Evolutionary conservation across 1,140 invertebrate genomes (phyloP).

Genomic region (Bicyclus anynana): DNA sequence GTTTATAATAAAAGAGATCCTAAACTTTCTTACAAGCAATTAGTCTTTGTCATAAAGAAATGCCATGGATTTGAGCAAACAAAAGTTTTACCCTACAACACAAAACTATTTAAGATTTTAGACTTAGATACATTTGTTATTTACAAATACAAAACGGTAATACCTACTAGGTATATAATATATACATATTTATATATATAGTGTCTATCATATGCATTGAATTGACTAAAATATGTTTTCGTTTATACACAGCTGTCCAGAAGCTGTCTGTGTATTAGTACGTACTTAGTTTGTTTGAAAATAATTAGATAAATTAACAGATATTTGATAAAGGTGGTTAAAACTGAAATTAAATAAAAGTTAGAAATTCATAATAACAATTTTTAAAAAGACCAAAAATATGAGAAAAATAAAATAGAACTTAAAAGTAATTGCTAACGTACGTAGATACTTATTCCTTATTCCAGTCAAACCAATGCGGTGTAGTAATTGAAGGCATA

Average conservation of each 20-base stretch:
- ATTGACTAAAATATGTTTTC: too few relatives aligned
- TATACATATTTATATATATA: not conserved
- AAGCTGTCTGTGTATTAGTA: too few relatives aligned
- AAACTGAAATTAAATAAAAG: too few relatives aligned
- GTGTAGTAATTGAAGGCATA: not conserved
- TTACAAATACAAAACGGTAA: slow-evolving; percentile 24
- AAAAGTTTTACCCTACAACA: slow-evolving; percentile 41
- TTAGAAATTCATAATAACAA: too few relatives aligned
- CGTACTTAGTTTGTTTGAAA: too few relatives aligned
- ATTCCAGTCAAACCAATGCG: not conserved
- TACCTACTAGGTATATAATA: slow-evolving; percentile 15
- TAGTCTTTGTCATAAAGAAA: slow-evolving; percentile 65
- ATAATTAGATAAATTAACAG: too few relatives aligned
- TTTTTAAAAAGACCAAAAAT: too few relatives aligned
- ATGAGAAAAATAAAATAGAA: not conserved
- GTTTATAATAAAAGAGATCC: slow-evolving; percentile 53
- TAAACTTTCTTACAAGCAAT: slow-evolving; percentile 45
- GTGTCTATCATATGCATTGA: not conserved
- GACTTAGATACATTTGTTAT: not conserved
- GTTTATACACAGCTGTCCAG: too few relatives aligned
- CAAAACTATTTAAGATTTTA: slow-evolving; percentile 5
- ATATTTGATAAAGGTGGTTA: too few relatives aligned
- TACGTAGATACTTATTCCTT: too few relatives aligned
- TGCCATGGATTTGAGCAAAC: slow-evolving; percentile 74
- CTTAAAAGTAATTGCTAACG: not conserved